Percentiles rank a stretch among this genome's conserved stretches.
phyloP scores from a whole-genome alignment of 1,140 invertebrate genomes.

The Coptotermes formosanus region DNA sequence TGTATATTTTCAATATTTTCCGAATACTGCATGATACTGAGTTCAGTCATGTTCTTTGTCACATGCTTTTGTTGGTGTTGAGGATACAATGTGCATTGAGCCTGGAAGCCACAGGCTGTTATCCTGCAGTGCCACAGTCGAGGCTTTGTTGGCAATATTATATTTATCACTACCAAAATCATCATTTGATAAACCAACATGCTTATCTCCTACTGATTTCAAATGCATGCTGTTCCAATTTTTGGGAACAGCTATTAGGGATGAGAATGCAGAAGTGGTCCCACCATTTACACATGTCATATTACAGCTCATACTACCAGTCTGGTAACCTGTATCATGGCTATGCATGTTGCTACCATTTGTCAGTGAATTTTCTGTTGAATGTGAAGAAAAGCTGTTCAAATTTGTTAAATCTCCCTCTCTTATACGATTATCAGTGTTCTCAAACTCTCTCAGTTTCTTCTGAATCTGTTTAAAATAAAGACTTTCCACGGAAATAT shows the following conservation, averaged over 20 bases:
- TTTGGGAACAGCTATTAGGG: background rate
- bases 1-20: too few species aligned
- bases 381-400: background rate
- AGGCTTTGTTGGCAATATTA: background rate
- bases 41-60: background rate
- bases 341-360: background rate
- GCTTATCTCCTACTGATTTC: background rate
- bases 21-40: too few species aligned
- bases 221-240: background rate
- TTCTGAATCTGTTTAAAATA: background rate
- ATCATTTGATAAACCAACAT: background rate
- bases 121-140: background rate
- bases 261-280: background rate
- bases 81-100: background rate
- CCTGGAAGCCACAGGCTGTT: background rate
- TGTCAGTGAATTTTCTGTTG: background rate
- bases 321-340: constrained; percentile 6
- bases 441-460: background rate
- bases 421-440: background rate
- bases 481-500: background rate
- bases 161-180: background rate
- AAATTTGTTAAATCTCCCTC: background rate
- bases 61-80: background rate
- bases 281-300: background rate
- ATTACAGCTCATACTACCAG: background rate